These are phyloP conservation scores for Ceryle rudis DNA, from an alignment of 2,797 vertebrate genomes.

Conservation along the genomic window DNA sequence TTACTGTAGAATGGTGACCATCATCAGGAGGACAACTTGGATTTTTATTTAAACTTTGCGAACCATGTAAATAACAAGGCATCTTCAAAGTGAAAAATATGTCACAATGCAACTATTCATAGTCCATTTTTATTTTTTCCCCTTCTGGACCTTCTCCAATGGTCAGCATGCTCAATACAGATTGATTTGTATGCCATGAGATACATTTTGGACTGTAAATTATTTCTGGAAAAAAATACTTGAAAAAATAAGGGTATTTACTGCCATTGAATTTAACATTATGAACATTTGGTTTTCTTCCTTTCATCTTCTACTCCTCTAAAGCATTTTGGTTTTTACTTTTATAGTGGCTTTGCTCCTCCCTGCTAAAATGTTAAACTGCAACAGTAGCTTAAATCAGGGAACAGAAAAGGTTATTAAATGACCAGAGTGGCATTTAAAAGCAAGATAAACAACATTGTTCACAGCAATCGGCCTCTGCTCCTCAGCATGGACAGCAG, in stretches of 20 bases:
- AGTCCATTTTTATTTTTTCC: neutral
- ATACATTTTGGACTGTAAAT: neutral
- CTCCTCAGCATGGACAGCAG: neutral
- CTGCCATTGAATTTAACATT: neutral
- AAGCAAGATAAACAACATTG: neutral
- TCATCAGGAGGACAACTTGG: neutral
- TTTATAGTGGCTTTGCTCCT: neutral
- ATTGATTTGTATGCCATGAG: neutral
- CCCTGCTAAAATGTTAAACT: neutral
- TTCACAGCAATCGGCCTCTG: neutral
- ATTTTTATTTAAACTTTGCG: neutral
- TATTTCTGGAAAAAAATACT: slow-evolving; percentile 10
- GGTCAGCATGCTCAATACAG: slow-evolving; percentile 5
- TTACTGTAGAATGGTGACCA: neutral
- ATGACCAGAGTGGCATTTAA: neutral
- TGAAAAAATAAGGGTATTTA: neutral
- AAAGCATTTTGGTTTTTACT: neutral
- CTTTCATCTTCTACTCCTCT: neutral
- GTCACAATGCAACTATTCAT: neutral
- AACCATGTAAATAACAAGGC: neutral
- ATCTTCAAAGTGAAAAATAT: neutral
- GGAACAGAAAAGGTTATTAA: neutral
- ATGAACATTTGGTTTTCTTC: neutral
- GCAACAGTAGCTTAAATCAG: neutral
- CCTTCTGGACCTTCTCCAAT: neutral